Conservation (phyloP, 1,140 invertebrate genomes). For the Drosophila guanche region DNA sequence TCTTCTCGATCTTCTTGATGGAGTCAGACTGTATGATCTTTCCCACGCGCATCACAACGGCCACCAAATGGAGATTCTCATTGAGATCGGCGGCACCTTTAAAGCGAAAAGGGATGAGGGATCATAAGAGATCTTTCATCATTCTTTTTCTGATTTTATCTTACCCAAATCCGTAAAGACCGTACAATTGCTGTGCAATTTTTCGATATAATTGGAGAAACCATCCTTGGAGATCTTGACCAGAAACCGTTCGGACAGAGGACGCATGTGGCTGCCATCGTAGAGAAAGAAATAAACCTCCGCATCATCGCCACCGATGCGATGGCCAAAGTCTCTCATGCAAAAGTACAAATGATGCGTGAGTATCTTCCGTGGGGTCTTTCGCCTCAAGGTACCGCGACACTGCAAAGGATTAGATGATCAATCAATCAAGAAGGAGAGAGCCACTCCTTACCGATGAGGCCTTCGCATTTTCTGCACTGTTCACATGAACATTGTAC, state of each 20-base stretch:
- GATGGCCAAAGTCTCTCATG: conserved; percentile 94
- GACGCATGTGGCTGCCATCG: conserved; percentile 89
- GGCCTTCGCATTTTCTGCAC: conserved; percentile 91
- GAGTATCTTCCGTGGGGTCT: conserved; percentile 87
- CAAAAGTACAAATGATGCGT: conserved; percentile 94
- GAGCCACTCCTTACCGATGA: conserved; percentile 86
- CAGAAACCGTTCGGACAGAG: conserved; percentile 93
- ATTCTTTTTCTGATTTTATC: neutral
- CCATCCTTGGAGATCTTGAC: conserved; percentile 94
- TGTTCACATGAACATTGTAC: conserved; percentile 93
- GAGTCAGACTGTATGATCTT: conserved; percentile 92
- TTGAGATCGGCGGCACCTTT: conserved; percentile 90
- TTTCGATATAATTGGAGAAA: conserved; percentile 94
- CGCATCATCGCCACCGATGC: conserved; percentile 93
- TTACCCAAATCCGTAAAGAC: conserved; percentile 89
- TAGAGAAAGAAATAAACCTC: conserved; percentile 95
- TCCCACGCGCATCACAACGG: conserved; percentile 94
- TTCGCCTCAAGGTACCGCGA: conserved; percentile 88
- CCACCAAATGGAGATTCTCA: conserved; percentile 93
- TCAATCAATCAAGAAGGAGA: too few species aligned
- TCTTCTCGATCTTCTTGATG: conserved; percentile 86
- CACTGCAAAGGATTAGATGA: conserved; percentile 78
- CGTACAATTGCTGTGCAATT: conserved; percentile 93
- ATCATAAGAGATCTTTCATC: neutral
- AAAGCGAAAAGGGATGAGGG: neutral